phyloP scores from a whole-genome alignment of 2,113 vertebrate species.

The Siniperca knerii region DNA sequence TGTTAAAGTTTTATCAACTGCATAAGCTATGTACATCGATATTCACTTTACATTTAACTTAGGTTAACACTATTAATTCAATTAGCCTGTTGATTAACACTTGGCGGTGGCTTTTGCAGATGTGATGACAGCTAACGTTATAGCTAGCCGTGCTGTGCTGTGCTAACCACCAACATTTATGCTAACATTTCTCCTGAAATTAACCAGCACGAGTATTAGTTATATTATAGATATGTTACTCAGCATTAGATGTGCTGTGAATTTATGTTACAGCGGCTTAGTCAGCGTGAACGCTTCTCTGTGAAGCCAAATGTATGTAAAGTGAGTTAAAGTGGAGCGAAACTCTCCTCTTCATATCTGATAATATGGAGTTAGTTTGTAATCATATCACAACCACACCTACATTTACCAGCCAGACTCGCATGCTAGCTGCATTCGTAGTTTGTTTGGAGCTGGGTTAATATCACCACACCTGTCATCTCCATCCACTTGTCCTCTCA shows the following conservation, averaged over 20 bases:
- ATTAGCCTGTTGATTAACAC: slow-evolving; percentile 40
- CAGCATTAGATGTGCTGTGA: background rate
- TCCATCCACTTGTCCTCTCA: background rate
- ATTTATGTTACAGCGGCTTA: background rate
- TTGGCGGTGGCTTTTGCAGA: background rate
- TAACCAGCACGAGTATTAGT: background rate
- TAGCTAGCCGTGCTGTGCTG: too few species aligned
- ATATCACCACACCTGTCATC: background rate
- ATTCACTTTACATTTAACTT: background rate
- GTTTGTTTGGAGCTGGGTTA: background rate
- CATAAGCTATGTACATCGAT: background rate
- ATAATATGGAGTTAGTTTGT: background rate
- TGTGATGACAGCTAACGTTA: background rate
- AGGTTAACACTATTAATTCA: background rate
- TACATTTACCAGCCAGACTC: background rate
- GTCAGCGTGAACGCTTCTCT: background rate
- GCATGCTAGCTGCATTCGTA: background rate
- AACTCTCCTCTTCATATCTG: background rate
- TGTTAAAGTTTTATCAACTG: background rate
- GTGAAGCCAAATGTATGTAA: background rate
- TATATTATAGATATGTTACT: too few species aligned
- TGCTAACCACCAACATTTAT: background rate
- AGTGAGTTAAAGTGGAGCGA: background rate
- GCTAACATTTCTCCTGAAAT: background rate
- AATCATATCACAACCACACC: background rate